These are phyloP conservation scores for Drosophila simulans DNA, from an alignment of 1,140 invertebrate species.

Conservation along the genomic window DNA sequence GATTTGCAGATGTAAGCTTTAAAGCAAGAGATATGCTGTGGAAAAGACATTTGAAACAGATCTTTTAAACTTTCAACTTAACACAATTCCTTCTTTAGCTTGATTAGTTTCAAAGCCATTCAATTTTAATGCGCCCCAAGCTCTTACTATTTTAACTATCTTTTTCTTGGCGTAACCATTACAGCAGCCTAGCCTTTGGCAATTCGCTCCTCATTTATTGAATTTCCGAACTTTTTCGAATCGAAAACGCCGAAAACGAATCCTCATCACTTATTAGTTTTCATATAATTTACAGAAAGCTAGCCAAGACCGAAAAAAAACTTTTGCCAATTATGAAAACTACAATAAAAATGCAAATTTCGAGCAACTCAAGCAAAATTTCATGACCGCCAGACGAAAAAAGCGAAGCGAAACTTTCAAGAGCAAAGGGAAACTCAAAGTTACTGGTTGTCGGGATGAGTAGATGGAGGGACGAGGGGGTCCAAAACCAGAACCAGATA, in stretches of 20 bases:
- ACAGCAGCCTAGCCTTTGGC: constrained; percentile 6
- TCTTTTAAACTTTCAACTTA: no score
- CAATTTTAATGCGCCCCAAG: no score
- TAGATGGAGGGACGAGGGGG: constrained; percentile 12
- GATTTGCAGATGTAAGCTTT: constrained; percentile 1
- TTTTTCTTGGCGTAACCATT: constrained; percentile 10
- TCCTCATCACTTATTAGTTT: constrained; percentile 71
- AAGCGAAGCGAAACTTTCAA: constrained; percentile 33
- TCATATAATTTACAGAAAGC: constrained; percentile 68
- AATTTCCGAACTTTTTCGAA: constrained; percentile 41
- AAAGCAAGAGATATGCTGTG: neutral
- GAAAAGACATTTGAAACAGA: neutral
- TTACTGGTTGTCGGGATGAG: constrained; percentile 12
- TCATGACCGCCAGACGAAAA: constrained; percentile 55
- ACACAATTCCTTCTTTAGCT: neutral
- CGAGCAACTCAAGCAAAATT: constrained; percentile 59
- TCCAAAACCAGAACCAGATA: constrained; percentile 58
- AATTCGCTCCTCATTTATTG: constrained; percentile 33
- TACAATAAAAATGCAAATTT: constrained; percentile 77
- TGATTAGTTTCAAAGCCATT: neutral
- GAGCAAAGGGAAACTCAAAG: constrained; percentile 35
- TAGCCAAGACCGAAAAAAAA: constrained; percentile 42
- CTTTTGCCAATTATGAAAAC: constrained; percentile 78
- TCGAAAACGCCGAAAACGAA: constrained; percentile 51
- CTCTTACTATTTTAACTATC: neutral